Conservation (phyloP, 2,888 invertebrate genomes). For the Sicus ferrugineus region DNA sequence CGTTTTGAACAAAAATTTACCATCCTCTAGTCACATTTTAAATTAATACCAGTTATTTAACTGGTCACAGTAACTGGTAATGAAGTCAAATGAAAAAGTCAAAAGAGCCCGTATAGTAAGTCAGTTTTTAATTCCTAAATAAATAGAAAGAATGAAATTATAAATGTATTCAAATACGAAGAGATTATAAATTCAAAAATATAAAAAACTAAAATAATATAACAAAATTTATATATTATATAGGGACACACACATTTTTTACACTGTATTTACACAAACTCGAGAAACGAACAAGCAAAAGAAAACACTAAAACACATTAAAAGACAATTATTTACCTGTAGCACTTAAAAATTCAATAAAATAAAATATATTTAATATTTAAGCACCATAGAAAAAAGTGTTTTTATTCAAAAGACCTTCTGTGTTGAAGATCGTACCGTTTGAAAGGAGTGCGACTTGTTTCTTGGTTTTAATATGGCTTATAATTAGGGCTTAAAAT, state of each 20-base stretch:
- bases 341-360: conserved; percentile 28
- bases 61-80: no score
- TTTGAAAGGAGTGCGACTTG: background rate
- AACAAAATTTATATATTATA: conserved; percentile 10
- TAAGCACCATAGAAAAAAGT: conserved; percentile 16
- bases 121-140: background rate
- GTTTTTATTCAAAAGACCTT: conserved; percentile 10
- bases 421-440: no score
- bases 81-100: no score
- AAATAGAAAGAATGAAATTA: background rate
- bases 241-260: conserved; percentile 26
- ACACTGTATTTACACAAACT: conserved; percentile 19
- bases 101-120: no score
- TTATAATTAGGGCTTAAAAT: background rate
- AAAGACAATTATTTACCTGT: conserved; percentile 33
- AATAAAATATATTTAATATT: background rate
- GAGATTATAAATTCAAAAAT: background rate
- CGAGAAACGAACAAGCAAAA: background rate
- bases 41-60: no score
- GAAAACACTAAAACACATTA: conserved; percentile 19
- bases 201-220: background rate
- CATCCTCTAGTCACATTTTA: no score
- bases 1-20: no score
- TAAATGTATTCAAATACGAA: background rate
- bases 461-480: background rate